Percentiles rank a stretch among this genome's conserved stretches.
These are phyloP conservation scores for Scaptomyza pallida DNA, from an alignment of 1,140 invertebrate genomes.

Conservation along the genomic window DNA sequence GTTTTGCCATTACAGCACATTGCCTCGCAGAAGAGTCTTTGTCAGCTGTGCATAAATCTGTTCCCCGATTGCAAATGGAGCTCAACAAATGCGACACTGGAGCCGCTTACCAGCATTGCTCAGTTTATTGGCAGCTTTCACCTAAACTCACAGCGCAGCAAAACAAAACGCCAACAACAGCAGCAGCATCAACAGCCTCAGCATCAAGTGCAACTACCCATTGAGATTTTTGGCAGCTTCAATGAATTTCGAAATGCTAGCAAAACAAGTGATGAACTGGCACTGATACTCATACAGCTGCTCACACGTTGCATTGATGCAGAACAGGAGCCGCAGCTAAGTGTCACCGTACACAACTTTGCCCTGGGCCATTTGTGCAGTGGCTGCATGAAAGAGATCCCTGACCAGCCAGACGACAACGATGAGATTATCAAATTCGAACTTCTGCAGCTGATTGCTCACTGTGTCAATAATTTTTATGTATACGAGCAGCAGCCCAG, in stretches of 20 bases:
- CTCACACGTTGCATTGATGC: slow-evolving; percentile 68
- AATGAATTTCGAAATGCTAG: slow-evolving; percentile 43
- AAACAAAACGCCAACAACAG: slow-evolving; percentile 34
- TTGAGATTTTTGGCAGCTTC: slow-evolving; percentile 30
- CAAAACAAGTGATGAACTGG: slow-evolving; percentile 74
- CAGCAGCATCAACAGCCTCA: slow-evolving; percentile 38
- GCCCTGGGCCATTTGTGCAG: slow-evolving; percentile 66
- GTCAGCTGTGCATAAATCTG: slow-evolving; percentile 77
- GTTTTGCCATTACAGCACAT: slow-evolving; percentile 56
- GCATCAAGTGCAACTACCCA: slow-evolving; percentile 15
- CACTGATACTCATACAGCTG: slow-evolving; percentile 67
- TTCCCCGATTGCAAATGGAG: slow-evolving; percentile 80
- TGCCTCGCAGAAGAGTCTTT: slow-evolving; percentile 78
- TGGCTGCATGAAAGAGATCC: slow-evolving; percentile 28
- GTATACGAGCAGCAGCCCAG: slow-evolving; percentile 50
- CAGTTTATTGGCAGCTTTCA: slow-evolving; percentile 67
- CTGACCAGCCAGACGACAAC: slow-evolving; percentile 27
- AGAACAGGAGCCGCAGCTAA: slow-evolving; percentile 63
- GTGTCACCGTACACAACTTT: slow-evolving; percentile 72
- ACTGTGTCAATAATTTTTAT: slow-evolving; percentile 75
- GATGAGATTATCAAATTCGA: slow-evolving; percentile 72
- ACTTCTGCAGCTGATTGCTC: slow-evolving; percentile 64
- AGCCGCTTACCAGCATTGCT: slow-evolving; percentile 43
- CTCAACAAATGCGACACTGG: slow-evolving; percentile 33
- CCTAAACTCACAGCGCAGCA: slow-evolving; percentile 55